These are phyloP conservation scores for Tragelaphus imberbis DNA, from an alignment of 2,113 vertebrate genomes.

Conservation along the genomic window DNA sequence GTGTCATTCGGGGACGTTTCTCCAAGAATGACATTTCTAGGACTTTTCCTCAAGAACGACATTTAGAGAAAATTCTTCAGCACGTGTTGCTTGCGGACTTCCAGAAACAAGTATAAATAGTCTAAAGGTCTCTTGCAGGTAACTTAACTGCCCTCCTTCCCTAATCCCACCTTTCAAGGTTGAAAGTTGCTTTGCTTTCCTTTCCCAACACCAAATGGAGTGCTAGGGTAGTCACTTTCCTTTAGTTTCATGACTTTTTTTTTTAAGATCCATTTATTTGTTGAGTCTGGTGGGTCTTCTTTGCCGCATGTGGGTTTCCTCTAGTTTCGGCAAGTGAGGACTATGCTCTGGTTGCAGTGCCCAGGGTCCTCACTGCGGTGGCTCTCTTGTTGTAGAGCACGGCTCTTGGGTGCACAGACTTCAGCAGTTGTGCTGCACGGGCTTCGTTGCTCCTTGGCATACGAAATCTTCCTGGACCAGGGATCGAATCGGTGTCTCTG, in stretches of 20 bases:
- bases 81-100: not conserved
- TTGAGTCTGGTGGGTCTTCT: not conserved
- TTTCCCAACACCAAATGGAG: not conserved
- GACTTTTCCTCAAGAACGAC: not conserved
- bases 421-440: not conserved
- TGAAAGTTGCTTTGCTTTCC: not conserved
- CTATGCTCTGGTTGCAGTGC: not conserved
- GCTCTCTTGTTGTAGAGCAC: not conserved
- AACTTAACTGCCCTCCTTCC: not conserved
- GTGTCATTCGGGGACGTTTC: not conserved
- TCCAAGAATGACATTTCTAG: not conserved
- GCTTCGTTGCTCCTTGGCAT: not conserved
- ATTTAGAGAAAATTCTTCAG: not conserved
- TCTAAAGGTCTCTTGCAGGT: not conserved
- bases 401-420: not conserved
- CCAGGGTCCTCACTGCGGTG: fast-evolving
- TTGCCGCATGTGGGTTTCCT: not conserved
- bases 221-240: not conserved
- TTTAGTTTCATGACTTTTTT: not conserved
- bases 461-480: not conserved
- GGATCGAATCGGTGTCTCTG: fast-evolving
- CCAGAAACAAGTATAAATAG: not conserved
- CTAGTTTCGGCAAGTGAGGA: not conserved
- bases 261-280: not conserved
- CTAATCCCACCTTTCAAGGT: not conserved